A percentile compares a stretch with the other conserved stretches of the same genome.
phyloP scores from a whole-genome alignment of 2,888 invertebrate species.

The Agrotis ipsilon region DNA sequence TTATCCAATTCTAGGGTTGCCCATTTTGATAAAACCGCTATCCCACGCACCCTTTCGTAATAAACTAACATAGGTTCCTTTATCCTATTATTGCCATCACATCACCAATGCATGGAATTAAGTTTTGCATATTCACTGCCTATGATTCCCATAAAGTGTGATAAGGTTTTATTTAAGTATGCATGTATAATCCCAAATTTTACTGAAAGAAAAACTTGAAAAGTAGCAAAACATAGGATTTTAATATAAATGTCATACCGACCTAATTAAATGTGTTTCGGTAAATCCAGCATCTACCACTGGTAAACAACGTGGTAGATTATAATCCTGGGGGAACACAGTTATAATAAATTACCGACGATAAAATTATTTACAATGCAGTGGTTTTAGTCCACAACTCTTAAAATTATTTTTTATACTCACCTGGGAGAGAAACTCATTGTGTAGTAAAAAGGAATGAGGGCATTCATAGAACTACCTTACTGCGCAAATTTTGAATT shows the following conservation, averaged over 20 bases:
- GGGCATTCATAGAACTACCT: slow-evolving; percentile 2
- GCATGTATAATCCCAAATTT: not conserved
- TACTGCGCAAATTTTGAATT: not conserved
- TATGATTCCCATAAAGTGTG: not conserved
- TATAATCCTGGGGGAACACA: slow-evolving; percentile 32
- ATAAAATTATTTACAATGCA: slow-evolving; percentile 31
- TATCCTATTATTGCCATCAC: not conserved
- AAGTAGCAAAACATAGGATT: not conserved
- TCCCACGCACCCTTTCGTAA: not conserved
- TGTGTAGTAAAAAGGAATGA: slow-evolving; percentile 10
- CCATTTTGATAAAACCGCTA: not conserved
- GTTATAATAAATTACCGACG: slow-evolving; percentile 31
- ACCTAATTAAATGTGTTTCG: slow-evolving; percentile 23
- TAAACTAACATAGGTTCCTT: not conserved
- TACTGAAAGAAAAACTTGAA: not conserved
- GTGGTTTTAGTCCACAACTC: slow-evolving; percentile 9
- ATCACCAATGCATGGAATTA: not conserved
- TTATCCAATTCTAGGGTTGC: not conserved
- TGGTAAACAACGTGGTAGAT: slow-evolving; percentile 12
- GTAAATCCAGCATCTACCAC: slow-evolving; percentile 13
- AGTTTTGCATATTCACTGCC: not conserved
- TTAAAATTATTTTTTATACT: slow-evolving; percentile 18
- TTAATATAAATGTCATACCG: not conserved
- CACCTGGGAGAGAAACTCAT: not conserved
- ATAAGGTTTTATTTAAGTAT: not conserved